A percentile compares a stretch with the other conserved stretches of the same genome.
Conservation (phyloP, 2,888 invertebrate genomes). For the Volucella zonaria region DNA sequence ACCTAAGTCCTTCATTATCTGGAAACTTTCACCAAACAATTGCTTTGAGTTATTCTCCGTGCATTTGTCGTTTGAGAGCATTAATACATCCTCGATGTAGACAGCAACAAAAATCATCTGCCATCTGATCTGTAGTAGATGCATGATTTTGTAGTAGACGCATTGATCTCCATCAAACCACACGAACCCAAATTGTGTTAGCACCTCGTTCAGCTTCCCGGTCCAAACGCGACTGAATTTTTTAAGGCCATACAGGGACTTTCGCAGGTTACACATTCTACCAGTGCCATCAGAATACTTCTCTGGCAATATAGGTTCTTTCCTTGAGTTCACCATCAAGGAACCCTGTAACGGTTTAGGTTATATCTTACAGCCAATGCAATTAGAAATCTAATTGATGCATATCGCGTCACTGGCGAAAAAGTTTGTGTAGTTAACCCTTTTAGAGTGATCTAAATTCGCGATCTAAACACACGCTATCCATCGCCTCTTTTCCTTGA, state of each 20-base stretch:
- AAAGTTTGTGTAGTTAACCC: slow-evolving; percentile 21
- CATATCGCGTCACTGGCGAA: too few relatives aligned
- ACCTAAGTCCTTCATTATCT: too few relatives aligned
- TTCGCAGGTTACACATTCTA: not conserved
- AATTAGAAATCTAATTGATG: too few relatives aligned
- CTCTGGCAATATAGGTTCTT: too few relatives aligned
- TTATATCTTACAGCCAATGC: too few relatives aligned
- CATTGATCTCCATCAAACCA: slow-evolving; percentile 29
- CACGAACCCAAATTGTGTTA: slow-evolving; percentile 43
- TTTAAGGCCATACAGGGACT: not conserved
- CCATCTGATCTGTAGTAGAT: too few relatives aligned
- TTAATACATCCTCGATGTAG: slow-evolving; percentile 60
- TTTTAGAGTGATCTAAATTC: slow-evolving; percentile 39
- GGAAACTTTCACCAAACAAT: too few relatives aligned
- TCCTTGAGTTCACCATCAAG: too few relatives aligned
- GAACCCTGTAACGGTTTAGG: too few relatives aligned
- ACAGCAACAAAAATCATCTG: slow-evolving; percentile 42
- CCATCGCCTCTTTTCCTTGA: slow-evolving; percentile 71
- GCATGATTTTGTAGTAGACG: not conserved
- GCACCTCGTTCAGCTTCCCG: slow-evolving; percentile 51
- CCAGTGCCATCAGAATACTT: not conserved
- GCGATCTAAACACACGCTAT: too few relatives aligned
- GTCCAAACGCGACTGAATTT: slow-evolving; percentile 50
- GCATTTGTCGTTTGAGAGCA: too few relatives aligned
- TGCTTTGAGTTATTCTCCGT: too few relatives aligned